Percentiles rank a stretch among this genome's conserved stretches.
phyloP scores from a whole-genome alignment of 2,113 vertebrate species.

The Euleptes europaea region DNA sequence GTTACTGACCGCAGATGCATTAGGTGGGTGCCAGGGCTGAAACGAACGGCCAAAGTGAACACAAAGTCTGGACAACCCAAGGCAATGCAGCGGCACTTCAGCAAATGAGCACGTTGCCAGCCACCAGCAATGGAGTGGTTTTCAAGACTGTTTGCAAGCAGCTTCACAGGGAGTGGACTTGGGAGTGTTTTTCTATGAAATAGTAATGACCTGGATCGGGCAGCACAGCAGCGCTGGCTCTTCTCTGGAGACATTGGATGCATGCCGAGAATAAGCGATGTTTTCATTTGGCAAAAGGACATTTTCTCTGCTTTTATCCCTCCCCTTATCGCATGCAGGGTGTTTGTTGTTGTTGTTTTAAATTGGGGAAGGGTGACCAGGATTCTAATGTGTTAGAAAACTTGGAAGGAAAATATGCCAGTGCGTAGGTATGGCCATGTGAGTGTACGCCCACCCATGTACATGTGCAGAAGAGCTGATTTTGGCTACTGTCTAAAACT shows the following conservation, averaged over 20 bases:
- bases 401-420: background rate
- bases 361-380: background rate
- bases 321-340: background rate
- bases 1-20: fast-evolving
- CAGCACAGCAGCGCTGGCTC: background rate
- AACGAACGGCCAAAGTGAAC: background rate
- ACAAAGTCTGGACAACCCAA: background rate
- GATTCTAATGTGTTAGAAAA: background rate
- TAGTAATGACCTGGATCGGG: constrained; percentile 26
- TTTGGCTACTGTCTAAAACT: background rate
- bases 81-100: fast-evolving
- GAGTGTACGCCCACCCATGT: too few species aligned
- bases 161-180: background rate
- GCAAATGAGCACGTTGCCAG: fast-evolving
- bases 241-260: background rate
- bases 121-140: background rate
- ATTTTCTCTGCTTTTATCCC: background rate
- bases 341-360: background rate
- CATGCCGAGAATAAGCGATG: background rate
- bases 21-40: too few species aligned
- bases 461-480: background rate
- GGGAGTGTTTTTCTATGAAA: constrained; percentile 44
- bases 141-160: constrained; percentile 10
- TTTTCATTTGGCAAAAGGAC: background rate
- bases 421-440: background rate